These are phyloP conservation scores for Bufotes viridis DNA, from an alignment of 2,797 vertebrate species.

Conservation along the genomic window DNA sequence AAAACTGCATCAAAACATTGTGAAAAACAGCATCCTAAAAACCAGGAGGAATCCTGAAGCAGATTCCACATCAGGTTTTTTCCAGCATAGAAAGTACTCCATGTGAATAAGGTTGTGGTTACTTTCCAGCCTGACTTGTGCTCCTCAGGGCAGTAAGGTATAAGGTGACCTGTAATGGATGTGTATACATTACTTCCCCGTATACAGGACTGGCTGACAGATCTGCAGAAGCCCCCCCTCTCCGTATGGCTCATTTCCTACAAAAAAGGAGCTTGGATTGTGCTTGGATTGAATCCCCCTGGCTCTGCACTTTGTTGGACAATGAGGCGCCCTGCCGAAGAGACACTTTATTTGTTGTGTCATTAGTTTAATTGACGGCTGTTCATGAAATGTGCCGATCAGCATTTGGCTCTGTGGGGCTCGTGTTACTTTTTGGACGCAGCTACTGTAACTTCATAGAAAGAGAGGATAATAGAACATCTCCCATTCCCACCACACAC, in stretches of 20 bases:
- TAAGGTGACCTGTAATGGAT: not conserved
- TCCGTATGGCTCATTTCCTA: no score
- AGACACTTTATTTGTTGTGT: slow-evolving; percentile 18
- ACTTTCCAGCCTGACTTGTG: no score
- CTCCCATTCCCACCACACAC: not conserved
- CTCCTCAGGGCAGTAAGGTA: not conserved
- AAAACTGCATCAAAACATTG: no score
- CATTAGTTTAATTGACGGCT: not conserved
- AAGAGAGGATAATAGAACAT: not conserved
- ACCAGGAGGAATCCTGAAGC: no score
- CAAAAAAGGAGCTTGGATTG: not conserved
- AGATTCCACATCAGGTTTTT: no score
- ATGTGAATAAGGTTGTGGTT: no score
- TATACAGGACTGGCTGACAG: not conserved
- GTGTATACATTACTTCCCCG: not conserved
- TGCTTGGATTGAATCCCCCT: not conserved
- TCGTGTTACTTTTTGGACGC: not conserved
- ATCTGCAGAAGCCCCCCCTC: no score
- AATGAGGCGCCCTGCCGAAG: not conserved
- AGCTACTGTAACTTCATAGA: not conserved
- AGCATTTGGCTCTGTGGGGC: not conserved
- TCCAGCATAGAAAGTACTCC: no score
- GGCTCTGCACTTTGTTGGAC: not conserved
- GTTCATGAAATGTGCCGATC: slow-evolving; percentile 14
- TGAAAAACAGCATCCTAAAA: no score